phyloP scores from a whole-genome alignment of 2,888 invertebrate genomes.

The Mimas tiliae region DNA sequence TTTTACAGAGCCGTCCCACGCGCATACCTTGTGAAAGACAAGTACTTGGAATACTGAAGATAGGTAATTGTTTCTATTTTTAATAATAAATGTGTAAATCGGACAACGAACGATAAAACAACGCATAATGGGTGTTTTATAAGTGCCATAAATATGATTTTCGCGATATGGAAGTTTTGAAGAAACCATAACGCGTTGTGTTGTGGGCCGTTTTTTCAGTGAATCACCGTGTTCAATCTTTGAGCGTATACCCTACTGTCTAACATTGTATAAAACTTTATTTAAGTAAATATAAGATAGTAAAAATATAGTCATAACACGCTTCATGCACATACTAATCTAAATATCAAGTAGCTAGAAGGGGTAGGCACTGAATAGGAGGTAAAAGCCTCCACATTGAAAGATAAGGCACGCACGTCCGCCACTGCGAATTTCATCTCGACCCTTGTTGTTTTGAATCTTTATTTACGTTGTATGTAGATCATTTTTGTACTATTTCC shows the following conservation, averaged over 20 bases:
- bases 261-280: background rate
- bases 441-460: constrained; percentile 45
- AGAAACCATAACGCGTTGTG: too few species aligned
- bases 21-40: too few species aligned
- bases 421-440: constrained; percentile 68
- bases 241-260: background rate
- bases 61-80: too few species aligned
- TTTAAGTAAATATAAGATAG: background rate
- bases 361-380: constrained; percentile 49
- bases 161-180: too few species aligned
- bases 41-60: too few species aligned
- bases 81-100: too few species aligned
- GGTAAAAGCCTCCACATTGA: constrained; percentile 55
- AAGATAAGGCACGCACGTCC: constrained; percentile 79
- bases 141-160: too few species aligned
- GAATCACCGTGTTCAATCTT: too few species aligned
- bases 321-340: constrained; percentile 31
- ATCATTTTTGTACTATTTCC: constrained; percentile 30
- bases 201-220: too few species aligned
- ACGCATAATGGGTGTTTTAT: too few species aligned
- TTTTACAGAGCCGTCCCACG: too few species aligned
- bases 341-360: constrained; percentile 43
- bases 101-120: too few species aligned
- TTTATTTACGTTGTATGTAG: constrained; percentile 20
- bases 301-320: constrained; percentile 22